Conservation (phyloP, 2,113 vertebrate genomes). For the Sinosuthora webbiana region DNA sequence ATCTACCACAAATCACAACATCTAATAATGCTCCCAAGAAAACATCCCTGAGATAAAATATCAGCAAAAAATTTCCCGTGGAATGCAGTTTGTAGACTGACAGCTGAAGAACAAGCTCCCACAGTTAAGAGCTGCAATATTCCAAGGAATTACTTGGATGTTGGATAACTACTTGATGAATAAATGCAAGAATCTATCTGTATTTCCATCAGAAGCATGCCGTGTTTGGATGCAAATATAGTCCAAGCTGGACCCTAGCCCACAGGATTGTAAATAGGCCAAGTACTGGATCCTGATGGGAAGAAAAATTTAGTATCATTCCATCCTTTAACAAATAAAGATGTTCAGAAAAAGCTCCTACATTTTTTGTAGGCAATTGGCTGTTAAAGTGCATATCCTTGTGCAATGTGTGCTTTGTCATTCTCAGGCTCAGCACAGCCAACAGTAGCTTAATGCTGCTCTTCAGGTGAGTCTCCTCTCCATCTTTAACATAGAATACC, state of each 20-base stretch:
- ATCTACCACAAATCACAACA: not conserved
- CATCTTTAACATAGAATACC: not conserved
- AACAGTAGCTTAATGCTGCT: not conserved
- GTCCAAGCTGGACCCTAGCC: not conserved
- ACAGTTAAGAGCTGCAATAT: not conserved
- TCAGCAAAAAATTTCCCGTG: not conserved
- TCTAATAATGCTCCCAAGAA: not conserved
- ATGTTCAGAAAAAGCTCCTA: not conserved
- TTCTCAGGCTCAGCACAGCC: not conserved
- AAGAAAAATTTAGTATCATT: not conserved
- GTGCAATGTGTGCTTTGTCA: not conserved
- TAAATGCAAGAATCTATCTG: not conserved
- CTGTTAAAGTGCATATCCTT: not conserved
- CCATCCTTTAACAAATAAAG: not conserved
- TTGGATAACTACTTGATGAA: not conserved
- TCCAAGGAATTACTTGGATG: not conserved
- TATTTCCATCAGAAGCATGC: not conserved
- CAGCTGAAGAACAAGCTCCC: not conserved
- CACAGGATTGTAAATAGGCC: not conserved
- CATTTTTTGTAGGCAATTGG: not conserved
- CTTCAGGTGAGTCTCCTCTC: accelerated
- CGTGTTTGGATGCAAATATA: not conserved
- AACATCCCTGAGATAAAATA: not conserved
- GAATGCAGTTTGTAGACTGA: not conserved
- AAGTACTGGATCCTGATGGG: not conserved